Evolutionary conservation across 2,113 vertebrate genomes (phyloP), one percentile per base, ranked within the genome.

Genomic region (Irena cyanogastra): DNA sequence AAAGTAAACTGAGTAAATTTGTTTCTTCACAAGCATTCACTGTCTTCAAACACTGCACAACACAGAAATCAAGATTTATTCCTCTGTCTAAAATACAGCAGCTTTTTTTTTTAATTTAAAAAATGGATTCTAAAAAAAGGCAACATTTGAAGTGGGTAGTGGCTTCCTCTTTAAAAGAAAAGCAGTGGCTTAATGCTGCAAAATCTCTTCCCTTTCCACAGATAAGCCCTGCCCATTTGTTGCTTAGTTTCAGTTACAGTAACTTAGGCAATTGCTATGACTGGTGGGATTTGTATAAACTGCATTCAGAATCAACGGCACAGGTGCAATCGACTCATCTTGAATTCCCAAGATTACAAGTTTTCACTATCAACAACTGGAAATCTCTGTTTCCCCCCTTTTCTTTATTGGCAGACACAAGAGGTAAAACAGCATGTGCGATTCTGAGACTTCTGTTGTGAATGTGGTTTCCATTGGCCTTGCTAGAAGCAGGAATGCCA

Each of bases 361-460:
- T 35, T 80, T 54, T 23, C 31, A 78, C 15, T 35, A 47, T 75
- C 52, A 41, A 26, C 8, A 24, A 8, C 16, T 18, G 10, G 24
- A 59, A 5, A 78, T 4, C 16, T 45, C 5, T 20, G 56, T 16
- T 41, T 12, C 2, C 21, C 11, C 10, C 42, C 7, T 71, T 57
- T 35, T 59, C 31, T 57, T 57, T 74, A 77, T 31, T 6, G 90
- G 74, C 13, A n/a, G 26, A 50, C 17, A 76, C 16, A 45, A 71
- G 23, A 76, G 16, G 17, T 14, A 2, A 17, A 66, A 63, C 0
- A 68, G 7, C 26, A 28, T 0, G 9, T 1, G 2, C 0, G 0
- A 56, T n/a, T 78, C n/a, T 13, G 31, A 65, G n/a, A 24, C 18
- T 57, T 47, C 16, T 44, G 24, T 6, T 78, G 33, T 16, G 19